Conservation (phyloP, 92 coral and sea anemone genomes). For the Siderastrea radians region DNA sequence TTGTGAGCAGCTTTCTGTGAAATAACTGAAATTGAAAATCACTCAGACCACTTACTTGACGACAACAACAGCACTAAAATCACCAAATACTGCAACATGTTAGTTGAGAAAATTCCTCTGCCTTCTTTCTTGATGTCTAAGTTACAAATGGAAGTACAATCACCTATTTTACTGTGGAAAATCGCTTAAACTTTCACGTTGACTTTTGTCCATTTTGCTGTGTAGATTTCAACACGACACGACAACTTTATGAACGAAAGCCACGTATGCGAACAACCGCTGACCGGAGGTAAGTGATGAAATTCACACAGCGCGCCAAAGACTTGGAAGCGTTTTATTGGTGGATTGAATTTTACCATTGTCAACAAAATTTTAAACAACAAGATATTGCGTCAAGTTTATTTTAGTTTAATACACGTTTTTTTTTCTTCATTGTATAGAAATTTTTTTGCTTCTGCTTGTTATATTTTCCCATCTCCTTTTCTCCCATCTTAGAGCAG, state of each 20-base stretch:
- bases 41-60: slow-evolving; percentile 21
- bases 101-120: background rate
- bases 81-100: slow-evolving; percentile 19
- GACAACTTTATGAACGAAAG: slow-evolving; percentile 1
- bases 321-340: slow-evolving; percentile 52
- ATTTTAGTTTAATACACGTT: background rate
- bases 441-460: too few relatives aligned
- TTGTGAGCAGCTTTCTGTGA: background rate
- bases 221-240: background rate
- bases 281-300: slow-evolving; percentile 47
- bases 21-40: background rate
- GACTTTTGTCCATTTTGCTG: background rate
- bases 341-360: background rate
- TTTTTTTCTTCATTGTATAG: background rate
- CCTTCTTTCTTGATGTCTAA: background rate
- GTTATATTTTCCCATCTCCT: too few relatives aligned
- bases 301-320: slow-evolving; percentile 22
- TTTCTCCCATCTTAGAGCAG: too few relatives aligned
- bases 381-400: background rate
- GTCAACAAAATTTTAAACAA: background rate
- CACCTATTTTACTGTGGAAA: background rate
- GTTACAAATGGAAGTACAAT: background rate
- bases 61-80: background rate
- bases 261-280: slow-evolving; percentile 53
- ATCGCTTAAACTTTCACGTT: background rate